Evolutionary conservation across 1,140 invertebrate genomes (phyloP), one percentile per base, ranked within the genome.

Genomic region (Drosophila azteca): DNA sequence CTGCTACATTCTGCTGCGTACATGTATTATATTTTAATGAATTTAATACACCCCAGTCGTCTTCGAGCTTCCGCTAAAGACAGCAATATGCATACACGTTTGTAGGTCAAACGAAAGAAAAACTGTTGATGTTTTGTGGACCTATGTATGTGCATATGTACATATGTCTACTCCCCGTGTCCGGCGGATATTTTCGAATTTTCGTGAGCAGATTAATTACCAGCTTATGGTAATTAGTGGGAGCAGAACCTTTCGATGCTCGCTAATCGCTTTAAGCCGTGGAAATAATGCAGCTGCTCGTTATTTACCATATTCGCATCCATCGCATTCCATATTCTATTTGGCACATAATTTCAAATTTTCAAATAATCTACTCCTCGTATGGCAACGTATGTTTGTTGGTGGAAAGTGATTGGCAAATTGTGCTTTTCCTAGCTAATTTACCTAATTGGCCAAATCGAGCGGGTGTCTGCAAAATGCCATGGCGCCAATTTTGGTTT

Each of bases 361-460:
- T 72, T 55, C 63, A 70, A 71, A 62, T 84, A 85, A 84, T 85
- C 77, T 60, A 66, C 72, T 77, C 61, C 58, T 73, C 59, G 53
- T 61, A 54, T 45, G 63, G 48, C 66, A 79, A 62, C 39, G 53
- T 53, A 43, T 74, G 53, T 53, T 43, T 74, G 45, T 79, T 65
- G 48, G 45, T 53, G 35, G 7, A 65, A 76, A 79, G 60, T 73
- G 57, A 58, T 77, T 60, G 78, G 29, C 46, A 73, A 77, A 71
- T 70, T 58, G 62, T 69, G 52, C 35, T 57, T 72, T 68, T 58
- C 50, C 63, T 13, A 39, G 43, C 67, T 80, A 84, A 84, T 81
- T 85, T 13, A 39, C 35, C 67, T 80, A 84, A 84, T 81, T 85
- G 81, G 63, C 68, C 63, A 57, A 68, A 75, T 68, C 50, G 66